A percentile compares a stretch with the other conserved stretches of the same genome.
Conservation (phyloP, 2,113 vertebrate genomes). For the Propithecus coquereli region DNA sequence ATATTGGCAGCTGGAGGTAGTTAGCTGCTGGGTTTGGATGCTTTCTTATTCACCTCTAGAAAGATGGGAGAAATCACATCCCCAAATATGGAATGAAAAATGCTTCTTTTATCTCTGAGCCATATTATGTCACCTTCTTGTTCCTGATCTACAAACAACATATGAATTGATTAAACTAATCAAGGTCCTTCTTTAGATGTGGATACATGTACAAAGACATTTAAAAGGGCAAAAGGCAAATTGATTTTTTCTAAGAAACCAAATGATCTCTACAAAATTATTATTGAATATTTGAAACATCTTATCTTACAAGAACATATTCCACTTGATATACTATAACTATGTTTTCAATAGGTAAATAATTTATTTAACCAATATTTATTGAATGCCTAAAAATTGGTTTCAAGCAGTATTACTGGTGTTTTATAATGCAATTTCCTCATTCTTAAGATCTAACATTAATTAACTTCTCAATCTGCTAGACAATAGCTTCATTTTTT, state of each 20-base stretch:
- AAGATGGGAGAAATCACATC: fast-evolving
- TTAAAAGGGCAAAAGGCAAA: not conserved
- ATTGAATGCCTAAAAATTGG: not conserved
- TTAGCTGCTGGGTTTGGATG: not conserved
- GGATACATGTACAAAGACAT: not conserved
- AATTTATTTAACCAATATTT: not conserved
- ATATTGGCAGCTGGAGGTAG: not conserved
- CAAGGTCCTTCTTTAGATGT: not conserved
- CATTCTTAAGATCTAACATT: not conserved
- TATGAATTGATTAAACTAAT: not conserved
- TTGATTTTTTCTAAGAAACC: not conserved
- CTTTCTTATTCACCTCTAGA: not conserved
- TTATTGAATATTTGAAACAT: not conserved
- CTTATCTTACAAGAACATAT: not conserved
- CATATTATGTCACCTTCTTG: not conserved
- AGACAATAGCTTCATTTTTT: not conserved
- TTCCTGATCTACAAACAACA: not conserved
- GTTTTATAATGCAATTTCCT: constrained; percentile 19
- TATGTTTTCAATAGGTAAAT: not conserved
- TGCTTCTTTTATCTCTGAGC: not conserved
- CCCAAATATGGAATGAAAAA: not conserved
- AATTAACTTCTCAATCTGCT: constrained; percentile 1
- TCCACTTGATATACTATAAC: not conserved
- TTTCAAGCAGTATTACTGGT: not conserved
- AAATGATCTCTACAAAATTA: not conserved